Evolutionary conservation across 2,113 vertebrate species (phyloP).

Genomic region (Cromileptes altivelis): DNA sequence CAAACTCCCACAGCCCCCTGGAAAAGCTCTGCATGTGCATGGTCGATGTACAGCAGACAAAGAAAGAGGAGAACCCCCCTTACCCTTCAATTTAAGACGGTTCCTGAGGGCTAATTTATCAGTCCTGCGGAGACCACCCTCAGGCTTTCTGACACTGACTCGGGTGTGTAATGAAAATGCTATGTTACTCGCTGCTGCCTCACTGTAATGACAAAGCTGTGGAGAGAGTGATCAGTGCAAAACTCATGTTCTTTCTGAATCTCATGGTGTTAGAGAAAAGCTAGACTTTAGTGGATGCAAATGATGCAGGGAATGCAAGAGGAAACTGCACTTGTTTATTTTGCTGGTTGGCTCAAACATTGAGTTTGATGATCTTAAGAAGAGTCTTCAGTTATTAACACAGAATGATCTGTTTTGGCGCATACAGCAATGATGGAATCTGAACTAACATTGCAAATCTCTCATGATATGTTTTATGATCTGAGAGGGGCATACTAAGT

Average conservation of each 20-base stretch:
- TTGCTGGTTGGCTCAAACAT: neutral
- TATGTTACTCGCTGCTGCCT: neutral
- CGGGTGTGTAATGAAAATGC: neutral
- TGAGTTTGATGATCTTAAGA: neutral
- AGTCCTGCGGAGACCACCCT: neutral
- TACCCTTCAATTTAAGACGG: neutral
- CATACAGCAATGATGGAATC: neutral
- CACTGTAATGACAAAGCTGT: neutral
- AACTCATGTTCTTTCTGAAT: neutral
- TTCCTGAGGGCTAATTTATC: conserved; percentile 5
- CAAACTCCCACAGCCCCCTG: neutral
- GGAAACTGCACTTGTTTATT: neutral
- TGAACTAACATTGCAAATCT: conserved; percentile 13
- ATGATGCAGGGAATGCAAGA: neutral
- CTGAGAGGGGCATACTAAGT: conserved; percentile 10
- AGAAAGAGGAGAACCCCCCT: neutral
- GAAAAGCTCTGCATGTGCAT: neutral
- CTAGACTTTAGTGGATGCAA: neutral
- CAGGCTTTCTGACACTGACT: neutral
- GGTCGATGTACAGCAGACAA: neutral
- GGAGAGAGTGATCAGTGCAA: neutral
- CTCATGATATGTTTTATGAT: conserved; percentile 6
- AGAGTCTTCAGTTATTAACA: neutral
- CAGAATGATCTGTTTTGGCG: conserved; percentile 18
- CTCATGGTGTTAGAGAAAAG: neutral